Evolutionary conservation across 1,140 invertebrate genomes (phyloP), one percentile per base, ranked within the genome.

Genomic region (Bombus soroeensis): DNA sequence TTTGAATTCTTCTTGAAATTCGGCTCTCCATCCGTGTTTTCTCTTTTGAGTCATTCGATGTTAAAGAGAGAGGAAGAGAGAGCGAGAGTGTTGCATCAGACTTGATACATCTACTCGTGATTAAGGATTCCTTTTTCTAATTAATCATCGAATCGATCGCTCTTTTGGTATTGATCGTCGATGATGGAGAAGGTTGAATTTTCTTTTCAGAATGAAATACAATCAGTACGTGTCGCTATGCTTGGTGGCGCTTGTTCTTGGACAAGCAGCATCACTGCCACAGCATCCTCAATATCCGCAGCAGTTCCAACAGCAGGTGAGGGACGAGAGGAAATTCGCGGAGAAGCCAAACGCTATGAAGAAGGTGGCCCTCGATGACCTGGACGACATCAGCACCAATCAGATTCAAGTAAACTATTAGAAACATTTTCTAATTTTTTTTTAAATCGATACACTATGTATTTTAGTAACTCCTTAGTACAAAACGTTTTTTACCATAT

Each of bases 341-440:
- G 97, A 98, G 92, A 98, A 98, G 94, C 97, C 98, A 13, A 98
- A 98, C 92, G 97, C 97, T 5, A 96, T 97, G 91, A 98, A 98
- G 94, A 98, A 98, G 95, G 97, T 98, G 3, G 97, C 97, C 0
- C 92, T 97, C 5, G 97, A 98, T 92, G 97, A 98, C 92, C 94
- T 98, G 77, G 97, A 98, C 87, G 97, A 98, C 88, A 96, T 98
- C 84, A 96, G 97, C 91, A 97, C 96, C 66, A 98, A 98, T 94
- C 97, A 97, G 85, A 97, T 98, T 91, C 96, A 96, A 83, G 97
- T 96, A 92, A 93, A 72, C n/a, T 18, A 34, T 9, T 25, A 4
- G 59, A 62, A n/a, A n/a, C 12, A 13, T n/a, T 62, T 13, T 1
- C 28, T n/a, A 8, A 22, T 22, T 53, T 53, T 8, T 53, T 22